Percentiles rank a stretch among this genome's conserved stretches.
These are phyloP conservation scores for Pteronura brasiliensis DNA, from an alignment of 2,113 vertebrate genomes.

Conservation along the genomic window DNA sequence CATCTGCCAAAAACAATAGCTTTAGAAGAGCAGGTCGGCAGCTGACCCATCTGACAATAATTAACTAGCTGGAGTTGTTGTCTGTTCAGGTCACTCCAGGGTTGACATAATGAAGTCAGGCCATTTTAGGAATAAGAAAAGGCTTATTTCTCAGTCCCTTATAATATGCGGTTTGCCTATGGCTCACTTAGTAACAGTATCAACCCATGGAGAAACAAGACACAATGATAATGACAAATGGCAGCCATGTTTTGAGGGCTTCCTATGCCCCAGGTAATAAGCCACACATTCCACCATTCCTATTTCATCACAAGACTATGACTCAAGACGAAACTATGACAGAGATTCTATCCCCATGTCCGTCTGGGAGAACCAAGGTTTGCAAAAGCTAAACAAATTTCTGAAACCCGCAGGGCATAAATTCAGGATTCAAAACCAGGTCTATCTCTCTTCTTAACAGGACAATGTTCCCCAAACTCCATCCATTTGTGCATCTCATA, in stretches of 20 bases:
- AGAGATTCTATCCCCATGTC: background rate
- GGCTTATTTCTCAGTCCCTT: background rate
- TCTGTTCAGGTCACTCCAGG: background rate
- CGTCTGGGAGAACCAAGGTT: background rate
- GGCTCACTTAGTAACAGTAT: background rate
- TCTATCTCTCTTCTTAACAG: background rate
- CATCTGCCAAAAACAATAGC: background rate
- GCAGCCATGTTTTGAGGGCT: background rate
- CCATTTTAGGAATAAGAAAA: background rate
- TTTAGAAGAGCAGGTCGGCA: background rate
- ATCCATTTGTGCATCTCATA: no score
- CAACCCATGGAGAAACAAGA: background rate
- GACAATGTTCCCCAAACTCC: background rate
- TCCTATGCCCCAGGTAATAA: background rate
- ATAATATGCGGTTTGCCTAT: background rate
- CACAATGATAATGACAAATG: background rate
- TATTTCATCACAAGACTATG: background rate
- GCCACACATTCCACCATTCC: background rate
- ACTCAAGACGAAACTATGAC: background rate
- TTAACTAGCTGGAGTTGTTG: background rate
- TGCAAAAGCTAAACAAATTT: background rate
- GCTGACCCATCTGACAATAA: background rate
- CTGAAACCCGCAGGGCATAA: background rate
- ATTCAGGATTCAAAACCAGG: background rate
- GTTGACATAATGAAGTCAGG: background rate